Percentiles rank a stretch among this genome's conserved stretches.
These are phyloP conservation scores for Hetaerina americana DNA, from an alignment of 1,140 invertebrate genomes.

Conservation along the genomic window DNA sequence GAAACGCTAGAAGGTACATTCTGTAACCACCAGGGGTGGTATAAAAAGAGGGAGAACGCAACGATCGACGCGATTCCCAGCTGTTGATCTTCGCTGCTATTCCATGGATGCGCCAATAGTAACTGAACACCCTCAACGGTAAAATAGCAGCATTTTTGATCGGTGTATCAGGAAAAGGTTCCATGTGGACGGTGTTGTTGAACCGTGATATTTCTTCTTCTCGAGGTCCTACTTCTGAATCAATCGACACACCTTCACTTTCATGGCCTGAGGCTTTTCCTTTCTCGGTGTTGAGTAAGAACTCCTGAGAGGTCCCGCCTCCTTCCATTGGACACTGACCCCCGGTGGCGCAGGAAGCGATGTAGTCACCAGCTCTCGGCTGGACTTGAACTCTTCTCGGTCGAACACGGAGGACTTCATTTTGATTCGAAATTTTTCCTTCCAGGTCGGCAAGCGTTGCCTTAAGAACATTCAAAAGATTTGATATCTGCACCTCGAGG, in stretches of 20 bases:
- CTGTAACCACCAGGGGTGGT: slow-evolving; percentile 24
- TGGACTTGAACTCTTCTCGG: not conserved
- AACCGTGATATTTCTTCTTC: not conserved
- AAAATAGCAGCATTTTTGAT: not conserved
- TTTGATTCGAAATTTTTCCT: not conserved
- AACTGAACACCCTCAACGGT: slow-evolving; percentile 26
- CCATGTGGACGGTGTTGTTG: not conserved
- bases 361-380: not conserved
- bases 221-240: not conserved
- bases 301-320: not conserved
- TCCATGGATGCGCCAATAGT: slow-evolving; percentile 30
- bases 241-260: not conserved
- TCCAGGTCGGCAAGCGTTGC: not conserved
- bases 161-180: not conserved
- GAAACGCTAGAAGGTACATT: slow-evolving; percentile 31
- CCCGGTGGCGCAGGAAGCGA: not conserved
- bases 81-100: slow-evolving; percentile 28
- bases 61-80: slow-evolving; percentile 27
- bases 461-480: not conserved
- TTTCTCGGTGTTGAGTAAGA: not conserved
- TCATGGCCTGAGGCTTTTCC: not conserved
- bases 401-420: not conserved
- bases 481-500: not conserved
- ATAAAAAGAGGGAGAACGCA: slow-evolving; percentile 31
- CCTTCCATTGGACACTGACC: not conserved